Conservation (phyloP, 1,140 invertebrate species). For the Drosophila pseudoobscura region DNA sequence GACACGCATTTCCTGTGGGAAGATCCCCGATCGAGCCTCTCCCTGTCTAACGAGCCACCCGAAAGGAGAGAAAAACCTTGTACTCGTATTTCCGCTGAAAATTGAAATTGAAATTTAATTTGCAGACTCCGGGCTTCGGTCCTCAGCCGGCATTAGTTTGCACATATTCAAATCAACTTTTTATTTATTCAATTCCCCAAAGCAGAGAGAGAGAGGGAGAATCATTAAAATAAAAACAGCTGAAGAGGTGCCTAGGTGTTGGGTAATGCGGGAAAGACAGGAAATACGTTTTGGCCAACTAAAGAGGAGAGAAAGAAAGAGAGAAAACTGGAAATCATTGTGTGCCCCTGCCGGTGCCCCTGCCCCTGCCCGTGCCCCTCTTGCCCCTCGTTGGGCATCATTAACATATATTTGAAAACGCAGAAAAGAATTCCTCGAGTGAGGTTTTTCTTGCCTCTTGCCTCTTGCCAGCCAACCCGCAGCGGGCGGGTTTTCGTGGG, state of each 20-base stretch:
- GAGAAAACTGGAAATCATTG: conserved; percentile 71
- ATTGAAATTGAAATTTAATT: conserved; percentile 77
- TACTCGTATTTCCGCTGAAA: conserved; percentile 49
- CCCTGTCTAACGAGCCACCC: too few species aligned
- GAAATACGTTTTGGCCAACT: conserved; percentile 67
- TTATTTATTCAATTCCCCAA: conserved; percentile 36
- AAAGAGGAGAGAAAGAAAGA: conserved; percentile 37
- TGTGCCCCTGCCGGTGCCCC: conserved; percentile 7
- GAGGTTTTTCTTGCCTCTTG: conserved; percentile 16
- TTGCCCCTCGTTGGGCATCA: conserved; percentile 42
- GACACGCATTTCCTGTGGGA: conserved; percentile 40
- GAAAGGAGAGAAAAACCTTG: conserved; percentile 24
- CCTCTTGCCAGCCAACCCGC: conserved; percentile 4
- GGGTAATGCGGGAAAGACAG: conserved; percentile 51
- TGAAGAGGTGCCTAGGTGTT: conserved; percentile 47
- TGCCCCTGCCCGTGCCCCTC: too few species aligned
- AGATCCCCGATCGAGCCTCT: too few species aligned
- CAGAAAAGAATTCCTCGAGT: conserved; percentile 59
- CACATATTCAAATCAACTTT: conserved; percentile 76
- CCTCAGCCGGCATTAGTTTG: conserved; percentile 67
- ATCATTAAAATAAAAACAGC: conserved; percentile 77
- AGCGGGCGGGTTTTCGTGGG: conserved; percentile 28
- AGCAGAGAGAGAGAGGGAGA: conserved; percentile 20
- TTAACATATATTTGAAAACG: conserved; percentile 81
- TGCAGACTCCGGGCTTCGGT: conserved; percentile 25